These are phyloP conservation scores for Pteropus alecto DNA, from an alignment of 2,113 vertebrate species.

Conservation along the genomic window DNA sequence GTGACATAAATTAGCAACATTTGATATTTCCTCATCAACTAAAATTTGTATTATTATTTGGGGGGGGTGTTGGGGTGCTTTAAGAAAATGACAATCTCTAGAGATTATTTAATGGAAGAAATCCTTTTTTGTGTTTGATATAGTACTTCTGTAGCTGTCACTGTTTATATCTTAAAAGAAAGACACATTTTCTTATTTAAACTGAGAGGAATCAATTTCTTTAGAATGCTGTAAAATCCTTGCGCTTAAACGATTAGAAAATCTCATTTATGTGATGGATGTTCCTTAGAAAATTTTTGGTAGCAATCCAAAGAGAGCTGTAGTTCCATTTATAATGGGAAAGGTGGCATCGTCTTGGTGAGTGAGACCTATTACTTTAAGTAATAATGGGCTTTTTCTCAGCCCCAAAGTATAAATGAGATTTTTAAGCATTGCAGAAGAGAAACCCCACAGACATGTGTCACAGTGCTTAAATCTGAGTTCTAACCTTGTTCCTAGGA, in stretches of 20 bases:
- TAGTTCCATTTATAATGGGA: slow-evolving; percentile 28
- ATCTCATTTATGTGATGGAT: slow-evolving; percentile 64
- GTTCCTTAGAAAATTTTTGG: slow-evolving; percentile 36
- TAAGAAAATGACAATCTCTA: slow-evolving; percentile 37
- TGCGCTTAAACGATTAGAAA: slow-evolving; percentile 52
- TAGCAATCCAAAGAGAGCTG: slow-evolving; percentile 39
- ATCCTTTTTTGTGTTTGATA: not conserved
- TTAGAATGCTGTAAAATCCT: slow-evolving; percentile 51
- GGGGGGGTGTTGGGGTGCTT: too few species aligned
- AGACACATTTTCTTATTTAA: slow-evolving; percentile 56
- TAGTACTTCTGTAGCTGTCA: slow-evolving; percentile 13
- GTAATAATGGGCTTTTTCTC: not conserved
- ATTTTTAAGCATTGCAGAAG: not conserved
- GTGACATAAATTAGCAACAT: not conserved
- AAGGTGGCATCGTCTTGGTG: not conserved
- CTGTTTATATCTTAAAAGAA: slow-evolving; percentile 38
- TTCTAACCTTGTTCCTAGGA: not conserved
- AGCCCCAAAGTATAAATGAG: not conserved
- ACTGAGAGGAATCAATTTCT: slow-evolving; percentile 57
- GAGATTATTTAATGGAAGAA: slow-evolving; percentile 1
- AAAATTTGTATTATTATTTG: not conserved
- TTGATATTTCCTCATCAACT: not conserved
- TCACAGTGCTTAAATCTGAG: not conserved
- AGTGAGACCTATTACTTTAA: not conserved
- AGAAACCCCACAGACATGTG: not conserved